Evolutionary conservation across 2,797 vertebrate genomes (phyloP), one percentile per base, ranked within the genome.

Genomic region (Babyrousa celebensis): DNA sequence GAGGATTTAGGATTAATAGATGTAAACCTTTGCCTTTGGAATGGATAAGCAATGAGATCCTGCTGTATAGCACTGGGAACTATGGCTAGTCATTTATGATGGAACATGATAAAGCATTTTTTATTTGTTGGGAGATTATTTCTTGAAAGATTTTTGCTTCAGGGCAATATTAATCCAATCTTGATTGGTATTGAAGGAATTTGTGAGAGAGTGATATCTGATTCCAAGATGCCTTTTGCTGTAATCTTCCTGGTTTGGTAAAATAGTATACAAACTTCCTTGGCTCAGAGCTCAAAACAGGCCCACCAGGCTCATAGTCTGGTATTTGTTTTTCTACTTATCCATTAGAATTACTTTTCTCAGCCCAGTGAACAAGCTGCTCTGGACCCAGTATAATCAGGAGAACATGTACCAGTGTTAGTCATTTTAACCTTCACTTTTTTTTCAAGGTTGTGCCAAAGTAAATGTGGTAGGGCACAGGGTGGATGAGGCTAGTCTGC

Each of bases 321-420:
- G 25, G 18, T 68, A 85, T 89, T 89, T 78, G 3, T 68, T 80
- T 89, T 90, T 62, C 52, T 72, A 32, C 25, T 72, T 85, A 72
- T 58, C 20, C 4, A 7, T 40, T 68, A 70, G 8, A 80, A 6
- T 54, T 29, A 63, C 21, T 62, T 62, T 72, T 54, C 20, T 96
- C 67, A 90, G 43, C 27, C 43, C 54, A 12, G 43, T 54, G 43
- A 32, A 48, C 54, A 82, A 87, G 14, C 9, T 83, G 43, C 21
- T 91, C 54, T 94, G 91, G 54, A 29, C 36, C 85, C 9, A 32
- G 6, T 54, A 32, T 75, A 80, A 75, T 63, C 36, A 75, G 12
- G 27, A 82, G 7, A 94, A 72, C 9, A 74, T 65, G 2, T n/a
- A 80, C 27, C 16, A 25, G 6, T 71, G 17, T 32, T 71, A 63